Base-by-base conservation (phyloP, 2,797 vertebrate genomes). In the Neoniphon sammara region DNA sequence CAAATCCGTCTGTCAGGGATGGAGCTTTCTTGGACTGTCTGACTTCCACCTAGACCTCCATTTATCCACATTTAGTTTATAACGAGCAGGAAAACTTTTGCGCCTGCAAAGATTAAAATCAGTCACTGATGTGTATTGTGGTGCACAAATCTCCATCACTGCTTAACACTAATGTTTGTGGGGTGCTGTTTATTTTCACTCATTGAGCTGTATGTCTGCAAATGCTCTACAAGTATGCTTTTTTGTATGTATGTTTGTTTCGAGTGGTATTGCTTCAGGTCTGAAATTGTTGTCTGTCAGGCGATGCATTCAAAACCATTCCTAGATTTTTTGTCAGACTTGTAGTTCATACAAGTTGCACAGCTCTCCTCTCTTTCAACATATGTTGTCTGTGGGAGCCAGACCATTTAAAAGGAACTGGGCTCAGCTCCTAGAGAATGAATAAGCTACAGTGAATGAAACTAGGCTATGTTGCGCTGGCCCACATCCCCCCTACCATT, bases 371-470 rank as follows among this genome's bases (percentile, higher is more conserved):
- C 47, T 50, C n/a, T 23, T 9, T 36, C 20, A 39, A 73, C 7
- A 4, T 49, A n/a, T 61, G 49, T 52, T 74, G 25, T 70, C 11
- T 5, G 5, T 39, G 15, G 27, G 52, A 42, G 53, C 36, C 65
- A 56, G 34, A 44, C 47, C 54, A 70, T 54, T 61, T 8, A 54
- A 56, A 60, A 55, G 31, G n/a, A 49, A 34, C 49, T 62, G 60
- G 66, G 42, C 8, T 25, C 36, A 72, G 53, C 31, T 60, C 63
- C 42, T 9, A 20, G 9, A 44, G 65, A 73, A 66, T 73, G 31
- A 66, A 77, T 70, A 30, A 78, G 21, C 77, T 50, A 39, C 25
- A 36, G 64, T 75, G 56, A 87, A 70, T 69, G 55, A 9, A 8
- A 36, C 70, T 59, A 3, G 3, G 14, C 30, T 67, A 30, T 14